Evolutionary conservation across 2,797 vertebrate species (phyloP).

Genomic region (Manis crassicaudata): DNA sequence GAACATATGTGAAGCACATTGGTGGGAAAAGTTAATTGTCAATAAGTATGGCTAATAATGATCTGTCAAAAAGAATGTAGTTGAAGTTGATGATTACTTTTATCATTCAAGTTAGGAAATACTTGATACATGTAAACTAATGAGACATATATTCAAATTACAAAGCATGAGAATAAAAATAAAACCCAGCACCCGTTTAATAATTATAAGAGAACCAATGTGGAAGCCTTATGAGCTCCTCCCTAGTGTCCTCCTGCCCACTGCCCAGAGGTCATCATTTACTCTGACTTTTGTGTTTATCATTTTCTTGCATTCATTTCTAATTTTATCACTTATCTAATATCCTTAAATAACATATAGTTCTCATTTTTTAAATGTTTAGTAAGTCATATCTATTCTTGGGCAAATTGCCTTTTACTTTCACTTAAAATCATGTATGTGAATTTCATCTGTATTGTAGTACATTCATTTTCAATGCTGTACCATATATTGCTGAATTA

Average conservation of each 20-base stretch:
- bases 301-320: not conserved
- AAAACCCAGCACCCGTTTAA: not conserved
- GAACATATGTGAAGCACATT: not conserved
- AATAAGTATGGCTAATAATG: not conserved
- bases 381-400: not conserved
- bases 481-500: not conserved
- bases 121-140: not conserved
- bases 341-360: not conserved
- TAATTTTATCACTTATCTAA: not conserved
- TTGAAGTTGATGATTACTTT: not conserved
- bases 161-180: not conserved
- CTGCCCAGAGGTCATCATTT: not conserved
- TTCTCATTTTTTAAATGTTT: not conserved
- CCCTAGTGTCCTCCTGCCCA: accelerated
- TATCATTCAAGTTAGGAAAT: not conserved
- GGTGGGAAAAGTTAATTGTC: not conserved
- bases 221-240: not conserved
- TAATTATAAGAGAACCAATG: not conserved
- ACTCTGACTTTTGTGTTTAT: not conserved
- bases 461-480: not conserved
- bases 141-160: not conserved
- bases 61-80: not conserved
- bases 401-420: not conserved
- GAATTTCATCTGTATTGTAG: not conserved
- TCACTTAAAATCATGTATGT: not conserved